Conservation (phyloP, 2,888 invertebrate species). For the Prostheceraeus crozeri region DNA sequence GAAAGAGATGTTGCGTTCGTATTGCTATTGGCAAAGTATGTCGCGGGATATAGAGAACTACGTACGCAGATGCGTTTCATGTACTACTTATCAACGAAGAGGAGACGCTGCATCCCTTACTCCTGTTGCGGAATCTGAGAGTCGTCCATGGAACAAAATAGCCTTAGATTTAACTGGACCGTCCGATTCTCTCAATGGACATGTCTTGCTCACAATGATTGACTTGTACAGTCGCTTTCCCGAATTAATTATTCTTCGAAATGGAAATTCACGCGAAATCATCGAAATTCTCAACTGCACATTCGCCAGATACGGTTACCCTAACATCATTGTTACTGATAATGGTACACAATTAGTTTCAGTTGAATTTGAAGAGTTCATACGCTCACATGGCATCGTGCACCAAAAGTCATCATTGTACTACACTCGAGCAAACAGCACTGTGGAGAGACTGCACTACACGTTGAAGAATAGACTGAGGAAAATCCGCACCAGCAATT, state of each 20-base stretch:
- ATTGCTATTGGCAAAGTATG: conserved; percentile 3
- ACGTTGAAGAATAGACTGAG: background rate
- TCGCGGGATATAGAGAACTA: background rate
- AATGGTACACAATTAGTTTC: conserved; percentile 4
- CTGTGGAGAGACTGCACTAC: background rate
- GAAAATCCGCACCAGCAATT: background rate
- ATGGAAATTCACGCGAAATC: no score
- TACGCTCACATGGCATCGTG: background rate
- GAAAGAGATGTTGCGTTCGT: conserved; percentile 10
- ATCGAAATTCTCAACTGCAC: no score
- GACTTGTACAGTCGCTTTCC: conserved; percentile 3
- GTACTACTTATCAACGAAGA: conserved; percentile 5
- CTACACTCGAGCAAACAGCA: background rate
- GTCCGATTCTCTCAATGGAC: background rate
- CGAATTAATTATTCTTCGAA: conserved; percentile 8
- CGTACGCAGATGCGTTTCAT: background rate
- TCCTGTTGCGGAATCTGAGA: background rate
- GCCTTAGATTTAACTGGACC: conserved; percentile 13
- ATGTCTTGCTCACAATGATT: conserved; percentile 10
- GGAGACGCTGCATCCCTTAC: background rate
- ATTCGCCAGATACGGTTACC: conserved; percentile 6
- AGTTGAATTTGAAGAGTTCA: background rate
- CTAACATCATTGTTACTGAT: background rate
- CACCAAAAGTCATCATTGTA: background rate
- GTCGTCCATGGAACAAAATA: background rate